A percentile compares a stretch with the other conserved stretches of the same genome.
Conservation (phyloP, 1,140 invertebrate species). For the Eriosoma lanigerum region DNA sequence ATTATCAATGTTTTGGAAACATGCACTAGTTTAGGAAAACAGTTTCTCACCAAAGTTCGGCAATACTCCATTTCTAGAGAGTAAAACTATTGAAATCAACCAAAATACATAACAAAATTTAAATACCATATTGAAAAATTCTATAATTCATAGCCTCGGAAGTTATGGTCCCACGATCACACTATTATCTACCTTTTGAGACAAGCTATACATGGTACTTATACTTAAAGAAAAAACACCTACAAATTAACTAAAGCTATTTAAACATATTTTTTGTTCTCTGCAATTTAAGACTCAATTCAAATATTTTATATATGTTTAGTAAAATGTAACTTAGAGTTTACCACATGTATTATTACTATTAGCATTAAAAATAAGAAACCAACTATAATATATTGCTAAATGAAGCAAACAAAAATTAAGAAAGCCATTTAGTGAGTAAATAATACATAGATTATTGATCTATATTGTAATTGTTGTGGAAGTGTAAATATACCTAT, state of each 20-base stretch:
- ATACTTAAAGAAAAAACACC: slow-evolving; percentile 36
- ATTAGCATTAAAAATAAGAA: slow-evolving; percentile 15
- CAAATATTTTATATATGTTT: slow-evolving; percentile 23
- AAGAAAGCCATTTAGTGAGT: slow-evolving; percentile 28
- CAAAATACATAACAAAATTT: slow-evolving; percentile 44
- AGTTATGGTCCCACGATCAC: slow-evolving; percentile 14
- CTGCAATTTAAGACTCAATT: background rate
- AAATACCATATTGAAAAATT: slow-evolving; percentile 38
- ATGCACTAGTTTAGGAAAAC: slow-evolving; percentile 39
- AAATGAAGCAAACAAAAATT: slow-evolving; percentile 41
- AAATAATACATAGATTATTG: slow-evolving; percentile 5
- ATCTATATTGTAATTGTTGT: slow-evolving; percentile 28
- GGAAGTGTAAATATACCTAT: slow-evolving; percentile 5
- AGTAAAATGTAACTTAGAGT: background rate
- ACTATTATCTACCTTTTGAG: slow-evolving; percentile 40
- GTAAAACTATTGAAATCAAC: slow-evolving; percentile 63
- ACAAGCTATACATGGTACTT: slow-evolving; percentile 8
- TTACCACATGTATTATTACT: slow-evolving; percentile 1
- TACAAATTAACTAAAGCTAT: slow-evolving; percentile 30
- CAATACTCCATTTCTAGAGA: slow-evolving; percentile 73
- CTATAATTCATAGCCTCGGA: slow-evolving; percentile 15
- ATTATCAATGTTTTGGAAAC: background rate
- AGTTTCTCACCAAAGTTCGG: slow-evolving; percentile 70
- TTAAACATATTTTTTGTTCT: background rate
- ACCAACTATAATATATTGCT: slow-evolving; percentile 26